phyloP scores from a whole-genome alignment of 2,888 invertebrate species.

The Hirtodrosophila cameraria region DNA sequence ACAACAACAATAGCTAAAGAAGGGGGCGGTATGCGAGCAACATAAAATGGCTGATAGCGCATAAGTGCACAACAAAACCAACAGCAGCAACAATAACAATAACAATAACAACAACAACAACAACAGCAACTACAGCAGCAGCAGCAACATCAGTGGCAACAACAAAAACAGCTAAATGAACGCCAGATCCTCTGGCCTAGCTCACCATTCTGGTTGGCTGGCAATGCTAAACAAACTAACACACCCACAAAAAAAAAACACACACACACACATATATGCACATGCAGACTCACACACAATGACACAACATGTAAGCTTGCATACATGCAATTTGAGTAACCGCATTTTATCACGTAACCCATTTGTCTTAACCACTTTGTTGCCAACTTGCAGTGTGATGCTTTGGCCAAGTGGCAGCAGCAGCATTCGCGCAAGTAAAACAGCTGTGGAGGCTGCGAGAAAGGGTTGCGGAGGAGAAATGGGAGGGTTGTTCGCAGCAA shows the following conservation, averaged over 20 bases:
- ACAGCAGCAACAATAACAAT: slow-evolving; percentile 29
- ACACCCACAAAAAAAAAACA: slow-evolving; percentile 35
- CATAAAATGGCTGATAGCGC: slow-evolving; percentile 70
- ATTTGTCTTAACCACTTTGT: slow-evolving; percentile 82
- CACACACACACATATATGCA: slow-evolving; percentile 17
- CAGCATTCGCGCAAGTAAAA: slow-evolving; percentile 52
- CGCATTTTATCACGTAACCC: slow-evolving; percentile 83
- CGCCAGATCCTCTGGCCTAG: slow-evolving; percentile 59
- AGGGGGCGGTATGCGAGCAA: slow-evolving; percentile 9
- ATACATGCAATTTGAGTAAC: slow-evolving; percentile 82
- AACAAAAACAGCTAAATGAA: slow-evolving; percentile 57
- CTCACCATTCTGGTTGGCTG: slow-evolving; percentile 43
- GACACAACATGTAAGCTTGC: slow-evolving; percentile 67
- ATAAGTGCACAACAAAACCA: slow-evolving; percentile 69
- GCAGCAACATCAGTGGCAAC: slow-evolving; percentile 16
- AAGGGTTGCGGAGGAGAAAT: background rate
- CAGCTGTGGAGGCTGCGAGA: slow-evolving; percentile 22
- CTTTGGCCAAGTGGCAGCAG: slow-evolving; percentile 68
- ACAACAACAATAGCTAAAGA: slow-evolving; percentile 45
- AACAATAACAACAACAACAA: slow-evolving; percentile 40
- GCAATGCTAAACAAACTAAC: slow-evolving; percentile 70
- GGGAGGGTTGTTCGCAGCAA: slow-evolving; percentile 47
- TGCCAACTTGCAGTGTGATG: slow-evolving; percentile 78
- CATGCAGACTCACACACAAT: slow-evolving; percentile 29
- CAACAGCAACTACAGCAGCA: too few relatives aligned